Base-by-base conservation (phyloP, 2,888 invertebrate genomes). In the Melanophora roralis region DNA sequence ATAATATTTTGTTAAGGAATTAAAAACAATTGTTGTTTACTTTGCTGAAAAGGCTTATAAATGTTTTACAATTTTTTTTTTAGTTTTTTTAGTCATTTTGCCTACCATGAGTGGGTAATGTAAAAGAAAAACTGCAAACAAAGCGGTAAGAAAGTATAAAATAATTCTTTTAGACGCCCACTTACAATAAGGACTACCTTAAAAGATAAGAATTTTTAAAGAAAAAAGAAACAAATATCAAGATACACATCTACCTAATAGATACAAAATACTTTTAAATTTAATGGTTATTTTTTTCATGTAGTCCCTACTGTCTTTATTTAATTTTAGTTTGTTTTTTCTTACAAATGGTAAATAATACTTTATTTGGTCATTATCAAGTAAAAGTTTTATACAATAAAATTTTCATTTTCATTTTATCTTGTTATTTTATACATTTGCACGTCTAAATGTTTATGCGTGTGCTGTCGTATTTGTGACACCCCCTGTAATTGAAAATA, bases 331-430 rank as follows among this genome's bases (percentile, higher is more conserved):
- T 45, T 21, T 14, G 16, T 60, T 23, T 40, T 3, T 60, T 14
- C 27, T 9, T 2, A 0, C 1, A 14, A 40, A 12, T 40, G 40
- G 40, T 2, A 14, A 12, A n/a, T 40, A n/a, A 14, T 6, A 14
- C 11, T 40, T 9, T 5, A n/a, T 62, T 51, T 71, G 60, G 59
- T 32, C 49, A 71, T 59, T 68, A 68, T 49, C 51, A 71, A 51
- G 32, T 62, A 62, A 62, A 53, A 55, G 65, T 65, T 53, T 65
- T 49, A 38, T 36, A 23, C 27, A 16, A 43, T 8, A 14, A 16
- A 16, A 16, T 8, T 45, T 45, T 14, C 19, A 45, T 27, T 2
- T 65, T 27, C 21, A 0, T 49, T 16, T 64, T 34, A 8, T n/a
- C 49, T 16, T 45, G 23, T 14, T 23, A 3, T 14, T 3, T 11